Percentiles rank a stretch among this genome's conserved stretches.
These are phyloP conservation scores for Zophobas atratus DNA, from an alignment of 1,140 invertebrate genomes.

Conservation along the genomic window DNA sequence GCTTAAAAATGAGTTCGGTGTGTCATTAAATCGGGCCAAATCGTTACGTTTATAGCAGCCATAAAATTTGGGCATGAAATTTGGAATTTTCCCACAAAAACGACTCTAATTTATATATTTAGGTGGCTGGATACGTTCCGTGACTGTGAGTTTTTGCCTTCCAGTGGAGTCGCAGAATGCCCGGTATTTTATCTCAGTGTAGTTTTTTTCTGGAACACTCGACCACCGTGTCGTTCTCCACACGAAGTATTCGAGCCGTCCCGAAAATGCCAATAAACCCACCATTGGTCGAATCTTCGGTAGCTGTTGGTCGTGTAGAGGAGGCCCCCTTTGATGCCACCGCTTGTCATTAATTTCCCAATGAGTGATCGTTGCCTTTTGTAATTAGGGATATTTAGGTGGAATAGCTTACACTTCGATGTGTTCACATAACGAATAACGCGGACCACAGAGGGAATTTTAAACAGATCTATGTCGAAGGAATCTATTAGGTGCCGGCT, in stretches of 20 bases:
- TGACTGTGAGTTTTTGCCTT: slow-evolving; percentile 19
- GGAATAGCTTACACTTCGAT: slow-evolving; percentile 49
- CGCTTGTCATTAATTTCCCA: slow-evolving; percentile 48
- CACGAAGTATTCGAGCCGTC: slow-evolving; percentile 42
- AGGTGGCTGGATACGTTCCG: slow-evolving; percentile 11
- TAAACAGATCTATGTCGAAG: slow-evolving; percentile 30
- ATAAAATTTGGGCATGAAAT: slow-evolving; percentile 31
- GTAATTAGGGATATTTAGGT: slow-evolving; percentile 46
- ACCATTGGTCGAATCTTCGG: slow-evolving; percentile 41
- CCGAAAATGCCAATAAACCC: slow-evolving; percentile 47
- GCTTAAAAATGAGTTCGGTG: slow-evolving; percentile 24
- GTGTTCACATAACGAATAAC: slow-evolving; percentile 46
- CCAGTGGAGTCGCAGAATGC: slow-evolving; percentile 20
- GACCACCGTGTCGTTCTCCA: slow-evolving; percentile 46
- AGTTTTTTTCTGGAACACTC: slow-evolving; percentile 43
- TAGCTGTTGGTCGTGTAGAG: slow-evolving; percentile 41
- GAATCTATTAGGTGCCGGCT: slow-evolving; percentile 29
- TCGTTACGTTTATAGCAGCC: slow-evolving; percentile 21
- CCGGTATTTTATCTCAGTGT: slow-evolving; percentile 34
- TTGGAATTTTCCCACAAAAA: slow-evolving; percentile 38
- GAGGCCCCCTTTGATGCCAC: slow-evolving; percentile 40
- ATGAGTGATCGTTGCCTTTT: slow-evolving; percentile 43
- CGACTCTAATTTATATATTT: slow-evolving; percentile 29
- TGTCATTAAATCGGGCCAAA: slow-evolving; percentile 36
- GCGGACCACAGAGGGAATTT: slow-evolving; percentile 35